Evolutionary conservation across 2,888 invertebrate genomes (phyloP).

Genomic region (Pimpla rufipes): DNA sequence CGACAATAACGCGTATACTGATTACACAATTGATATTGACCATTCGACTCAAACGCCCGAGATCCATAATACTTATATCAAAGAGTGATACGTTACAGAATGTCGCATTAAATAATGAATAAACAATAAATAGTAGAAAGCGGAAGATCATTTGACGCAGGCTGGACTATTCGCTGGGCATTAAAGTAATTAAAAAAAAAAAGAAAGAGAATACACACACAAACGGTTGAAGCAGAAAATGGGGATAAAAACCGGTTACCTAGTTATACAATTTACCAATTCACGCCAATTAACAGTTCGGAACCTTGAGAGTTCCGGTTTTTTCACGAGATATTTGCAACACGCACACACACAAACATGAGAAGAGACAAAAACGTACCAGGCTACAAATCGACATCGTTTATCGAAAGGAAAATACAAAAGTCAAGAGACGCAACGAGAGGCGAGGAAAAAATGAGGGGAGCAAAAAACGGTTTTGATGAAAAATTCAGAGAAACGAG

Average conservation of each 20-base stretch:
- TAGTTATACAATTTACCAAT: slow-evolving; percentile 76
- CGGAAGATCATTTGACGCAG: slow-evolving; percentile 77
- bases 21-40: slow-evolving; percentile 52
- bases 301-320: slow-evolving; percentile 49
- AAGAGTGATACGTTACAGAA: slow-evolving; percentile 80
- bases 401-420: slow-evolving; percentile 58
- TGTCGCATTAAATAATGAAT: slow-evolving; percentile 77
- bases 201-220: slow-evolving; percentile 41
- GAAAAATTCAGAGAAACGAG: slow-evolving; percentile 56
- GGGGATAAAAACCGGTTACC: slow-evolving; percentile 79
- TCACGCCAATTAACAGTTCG: slow-evolving; percentile 53
- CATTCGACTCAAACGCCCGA: slow-evolving; percentile 76
- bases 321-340: slow-evolving; percentile 52
- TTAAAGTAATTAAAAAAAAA: slow-evolving; percentile 75
- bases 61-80: slow-evolving; percentile 78
- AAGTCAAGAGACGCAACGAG: slow-evolving; percentile 59
- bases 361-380: slow-evolving; percentile 32
- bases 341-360: slow-evolving; percentile 51
- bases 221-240: slow-evolving; percentile 20
- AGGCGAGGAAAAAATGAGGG: slow-evolving; percentile 58
- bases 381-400: slow-evolving; percentile 53
- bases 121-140: slow-evolving; percentile 72
- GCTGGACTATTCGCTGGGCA: slow-evolving; percentile 85
- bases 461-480: slow-evolving; percentile 67
- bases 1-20: slow-evolving; percentile 5